These are phyloP conservation scores for Scalopus aquaticus DNA, from an alignment of 2,113 vertebrate genomes.

Conservation along the genomic window DNA sequence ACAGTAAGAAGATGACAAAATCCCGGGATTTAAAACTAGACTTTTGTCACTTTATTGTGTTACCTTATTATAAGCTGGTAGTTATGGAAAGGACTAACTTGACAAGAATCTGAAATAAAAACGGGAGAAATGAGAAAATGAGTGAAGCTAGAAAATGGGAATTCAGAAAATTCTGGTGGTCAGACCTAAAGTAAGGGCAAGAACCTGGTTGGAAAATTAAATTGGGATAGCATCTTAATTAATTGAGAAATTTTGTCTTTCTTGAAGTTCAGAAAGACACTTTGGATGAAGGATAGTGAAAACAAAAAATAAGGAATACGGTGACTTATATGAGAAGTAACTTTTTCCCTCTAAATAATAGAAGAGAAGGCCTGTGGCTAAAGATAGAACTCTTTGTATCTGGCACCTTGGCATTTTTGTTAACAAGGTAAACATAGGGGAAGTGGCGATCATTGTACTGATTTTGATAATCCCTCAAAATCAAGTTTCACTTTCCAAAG, in stretches of 20 bases:
- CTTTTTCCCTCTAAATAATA: neutral
- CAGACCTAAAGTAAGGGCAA: neutral
- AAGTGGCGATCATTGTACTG: neutral
- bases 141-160: neutral
- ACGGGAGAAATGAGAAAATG: neutral
- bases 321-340: neutral
- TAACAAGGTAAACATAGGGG: neutral
- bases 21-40: neutral
- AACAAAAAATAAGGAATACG: neutral
- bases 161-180: neutral
- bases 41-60: neutral
- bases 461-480: neutral
- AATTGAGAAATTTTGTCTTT: neutral
- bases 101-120: neutral
- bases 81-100: neutral
- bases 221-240: neutral
- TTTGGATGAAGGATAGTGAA: neutral
- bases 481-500: neutral
- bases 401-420: neutral
- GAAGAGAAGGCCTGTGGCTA: neutral
- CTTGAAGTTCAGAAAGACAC: neutral
- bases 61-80: neutral
- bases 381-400: neutral
- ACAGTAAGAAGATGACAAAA: neutral
- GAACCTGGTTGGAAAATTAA: neutral